phyloP scores from a whole-genome alignment of 2,888 invertebrate genomes.

The Thalpophila matura region DNA sequence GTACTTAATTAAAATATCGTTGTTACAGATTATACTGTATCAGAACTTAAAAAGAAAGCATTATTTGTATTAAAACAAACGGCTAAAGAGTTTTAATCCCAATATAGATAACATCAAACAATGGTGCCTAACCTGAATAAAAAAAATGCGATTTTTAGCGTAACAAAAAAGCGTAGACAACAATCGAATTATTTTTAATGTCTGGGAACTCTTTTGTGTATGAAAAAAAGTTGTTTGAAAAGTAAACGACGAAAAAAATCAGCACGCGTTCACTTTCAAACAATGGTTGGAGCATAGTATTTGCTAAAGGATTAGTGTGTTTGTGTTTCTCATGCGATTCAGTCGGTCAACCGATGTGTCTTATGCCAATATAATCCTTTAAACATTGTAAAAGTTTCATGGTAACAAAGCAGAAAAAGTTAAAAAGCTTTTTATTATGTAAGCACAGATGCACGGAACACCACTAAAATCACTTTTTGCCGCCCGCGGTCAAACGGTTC shows the following conservation, averaged over 20 bases:
- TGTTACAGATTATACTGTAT: conserved; percentile 6
- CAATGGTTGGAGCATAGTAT: conserved; percentile 77
- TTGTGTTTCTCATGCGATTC: conserved; percentile 83
- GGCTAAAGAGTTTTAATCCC: conserved; percentile 39
- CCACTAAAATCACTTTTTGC: conserved; percentile 7
- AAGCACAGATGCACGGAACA: conserved; percentile 2
- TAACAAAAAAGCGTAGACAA: conserved; percentile 60
- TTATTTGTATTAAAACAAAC: conserved; percentile 25
- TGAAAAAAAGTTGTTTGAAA: conserved; percentile 64
- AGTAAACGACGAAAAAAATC: conserved; percentile 68
- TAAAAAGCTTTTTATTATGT: conserved; percentile 1
- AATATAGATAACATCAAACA: conserved; percentile 54
- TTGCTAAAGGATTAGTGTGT: conserved; percentile 83
- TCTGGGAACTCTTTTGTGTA: conserved; percentile 63
- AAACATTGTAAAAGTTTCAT: conserved; percentile 32
- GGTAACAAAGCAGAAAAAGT: conserved; percentile 8
- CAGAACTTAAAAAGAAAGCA: conserved; percentile 23
- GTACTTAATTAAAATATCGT: neutral
- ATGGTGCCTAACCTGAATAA: conserved; percentile 40
- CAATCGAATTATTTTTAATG: conserved; percentile 65
- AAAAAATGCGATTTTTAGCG: conserved; percentile 29
- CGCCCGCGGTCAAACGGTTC: conserved; percentile 26
- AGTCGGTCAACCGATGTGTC: conserved; percentile 47
- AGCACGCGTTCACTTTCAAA: conserved; percentile 78
- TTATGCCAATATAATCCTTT: conserved; percentile 45